Evolutionary conservation across 2,888 invertebrate genomes (phyloP), one percentile per base, ranked within the genome.

Genomic region (Drosophila koepferae): DNA sequence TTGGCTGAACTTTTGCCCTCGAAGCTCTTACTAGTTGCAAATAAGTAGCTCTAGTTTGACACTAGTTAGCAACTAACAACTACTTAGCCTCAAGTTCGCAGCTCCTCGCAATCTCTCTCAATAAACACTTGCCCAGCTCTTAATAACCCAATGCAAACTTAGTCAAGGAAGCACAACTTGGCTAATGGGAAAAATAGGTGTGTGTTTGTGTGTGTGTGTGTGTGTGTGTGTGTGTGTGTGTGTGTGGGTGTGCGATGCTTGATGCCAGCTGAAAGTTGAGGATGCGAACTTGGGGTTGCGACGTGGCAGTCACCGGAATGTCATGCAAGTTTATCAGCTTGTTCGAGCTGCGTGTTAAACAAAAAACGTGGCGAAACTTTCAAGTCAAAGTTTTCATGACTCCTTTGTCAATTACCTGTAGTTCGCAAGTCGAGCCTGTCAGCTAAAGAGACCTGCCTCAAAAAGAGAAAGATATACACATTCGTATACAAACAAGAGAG

Each of bases 131-230:
- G 85, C 80, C 72, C 89, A 85, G 85, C 87, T 89, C 85, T 85
- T 85, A 85, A 89, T 89, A 89, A 85, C 89, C 85, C 89, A 86
- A 86, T 89, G 89, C 85, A 85, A 85, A 85, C 83, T 89, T 86
- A 74, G 76, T 72, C 74, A 78, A 72, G 75, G 74, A 60, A 83
- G 72, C 60, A 5, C 23, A 87, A 73, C 69, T 60, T 63, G 58
- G 54, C 41, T 38, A 34, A 53, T 23, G 16, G 49, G 9, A 9
- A 8, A 23, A 53, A 3, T 20, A 18, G 28, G 31, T 36, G 72
- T 36, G 1, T 36, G 38, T 8, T 1, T 38, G 54, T 23, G 38
- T n/a, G 40, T 55, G 40, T 34, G 51, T 14, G 38, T 54, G 38
- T 54, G 23, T 23, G 53, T 36, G 72, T 36, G 1, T 36, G 38